A percentile compares a stretch with the other conserved stretches of the same genome.
Evolutionary conservation across 2,797 vertebrate species (phyloP).

Genomic region (Sebastolobus alascanus): DNA sequence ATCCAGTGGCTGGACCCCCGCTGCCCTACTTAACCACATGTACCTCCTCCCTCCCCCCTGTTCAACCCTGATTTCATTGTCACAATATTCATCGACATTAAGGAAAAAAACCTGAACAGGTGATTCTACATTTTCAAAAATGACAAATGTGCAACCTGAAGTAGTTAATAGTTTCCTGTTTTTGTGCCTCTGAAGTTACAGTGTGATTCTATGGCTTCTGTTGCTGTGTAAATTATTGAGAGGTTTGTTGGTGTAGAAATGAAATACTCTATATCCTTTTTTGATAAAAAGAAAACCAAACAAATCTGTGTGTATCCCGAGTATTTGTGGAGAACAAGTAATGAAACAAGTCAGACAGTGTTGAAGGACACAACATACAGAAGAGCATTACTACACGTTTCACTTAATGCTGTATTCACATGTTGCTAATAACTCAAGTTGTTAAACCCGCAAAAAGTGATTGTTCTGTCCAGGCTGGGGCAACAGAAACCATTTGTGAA

Average conservation of each 20-base stretch:
- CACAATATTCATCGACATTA: slow-evolving; percentile 85
- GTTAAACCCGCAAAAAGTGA: neutral
- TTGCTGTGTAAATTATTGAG: slow-evolving; percentile 91
- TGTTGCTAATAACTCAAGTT: neutral
- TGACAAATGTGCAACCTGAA: slow-evolving; percentile 80
- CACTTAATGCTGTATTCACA: neutral
- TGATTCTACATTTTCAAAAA: slow-evolving; percentile 77
- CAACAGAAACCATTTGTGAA: neutral
- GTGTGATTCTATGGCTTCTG: slow-evolving; percentile 92
- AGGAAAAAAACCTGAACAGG: slow-evolving; percentile 79
- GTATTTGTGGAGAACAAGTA: slow-evolving; percentile 43
- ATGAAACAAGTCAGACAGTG: slow-evolving; percentile 3
- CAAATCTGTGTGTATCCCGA: slow-evolving; percentile 60
- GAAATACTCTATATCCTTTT: slow-evolving; percentile 94
- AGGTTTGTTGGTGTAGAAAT: slow-evolving; percentile 94
- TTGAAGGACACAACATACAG: slow-evolving; percentile 1
- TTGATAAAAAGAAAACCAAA: slow-evolving; percentile 83
- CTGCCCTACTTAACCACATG: slow-evolving; percentile 67
- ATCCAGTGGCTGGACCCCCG: slow-evolving; percentile 88
- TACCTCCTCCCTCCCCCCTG: slow-evolving; percentile 33
- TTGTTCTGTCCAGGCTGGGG: fast-evolving
- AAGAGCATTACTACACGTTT: neutral
- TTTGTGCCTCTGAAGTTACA: slow-evolving; percentile 91
- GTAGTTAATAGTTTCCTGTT: slow-evolving; percentile 87
- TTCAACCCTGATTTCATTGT: slow-evolving; percentile 58